Evolutionary conservation across 2,888 invertebrate species (phyloP).

Genomic region (Amphipyra tragopoginis): DNA sequence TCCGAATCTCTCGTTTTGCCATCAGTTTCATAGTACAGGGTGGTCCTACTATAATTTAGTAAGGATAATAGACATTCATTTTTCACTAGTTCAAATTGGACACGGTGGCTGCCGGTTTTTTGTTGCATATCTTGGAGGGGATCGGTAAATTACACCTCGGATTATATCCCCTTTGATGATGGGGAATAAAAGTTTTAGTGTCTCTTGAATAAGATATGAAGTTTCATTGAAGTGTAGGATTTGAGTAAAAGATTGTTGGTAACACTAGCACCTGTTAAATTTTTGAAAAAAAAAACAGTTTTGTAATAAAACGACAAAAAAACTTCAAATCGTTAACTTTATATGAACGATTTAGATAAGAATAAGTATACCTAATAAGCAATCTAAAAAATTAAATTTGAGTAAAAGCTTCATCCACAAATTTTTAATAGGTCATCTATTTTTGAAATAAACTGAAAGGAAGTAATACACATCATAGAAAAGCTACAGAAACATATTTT

Average conservation of each 20-base stretch:
- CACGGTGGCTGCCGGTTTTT: slow-evolving; percentile 79
- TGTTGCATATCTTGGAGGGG: slow-evolving; percentile 73
- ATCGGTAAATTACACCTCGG: slow-evolving; percentile 77
- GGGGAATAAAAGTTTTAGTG: slow-evolving; percentile 53
- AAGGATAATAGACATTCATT: slow-evolving; percentile 83
- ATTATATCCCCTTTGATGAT: slow-evolving; percentile 59
- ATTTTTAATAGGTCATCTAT: no score
- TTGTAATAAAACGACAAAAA: no score
- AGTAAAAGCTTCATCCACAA: no score
- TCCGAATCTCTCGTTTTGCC: slow-evolving; percentile 21
- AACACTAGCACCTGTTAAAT: neutral
- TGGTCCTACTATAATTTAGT: slow-evolving; percentile 70
- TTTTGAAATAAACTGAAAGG: no score
- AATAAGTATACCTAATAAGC: no score
- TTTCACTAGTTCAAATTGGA: slow-evolving; percentile 85
- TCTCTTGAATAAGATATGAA: slow-evolving; percentile 43
- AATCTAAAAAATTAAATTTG: no score
- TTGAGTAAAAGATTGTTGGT: neutral
- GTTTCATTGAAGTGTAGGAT: slow-evolving; percentile 13
- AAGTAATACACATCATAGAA: no score
- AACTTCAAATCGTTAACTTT: no score
- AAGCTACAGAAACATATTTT: no score
- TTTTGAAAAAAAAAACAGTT: no score
- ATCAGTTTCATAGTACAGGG: slow-evolving; percentile 63
- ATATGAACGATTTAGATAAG: no score